Percentiles rank a stretch among this genome's conserved stretches.
Conservation (phyloP, 2,888 invertebrate genomes). For the Protonemura montana region DNA sequence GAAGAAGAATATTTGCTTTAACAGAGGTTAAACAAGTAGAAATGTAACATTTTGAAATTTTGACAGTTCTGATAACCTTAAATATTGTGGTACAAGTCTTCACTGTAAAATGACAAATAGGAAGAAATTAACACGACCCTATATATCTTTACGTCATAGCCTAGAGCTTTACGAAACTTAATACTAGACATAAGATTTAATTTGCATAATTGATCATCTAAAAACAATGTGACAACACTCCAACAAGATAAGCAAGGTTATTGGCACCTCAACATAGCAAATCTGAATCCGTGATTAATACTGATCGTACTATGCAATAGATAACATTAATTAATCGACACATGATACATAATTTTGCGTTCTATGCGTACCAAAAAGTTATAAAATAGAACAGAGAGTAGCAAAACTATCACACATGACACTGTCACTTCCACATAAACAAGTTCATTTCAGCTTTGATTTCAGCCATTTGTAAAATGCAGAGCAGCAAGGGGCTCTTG, state of each 20-base stretch:
- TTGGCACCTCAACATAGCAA: background rate
- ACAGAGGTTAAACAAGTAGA: background rate
- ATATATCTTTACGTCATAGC: background rate
- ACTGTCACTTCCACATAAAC: background rate
- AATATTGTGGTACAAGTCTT: background rate
- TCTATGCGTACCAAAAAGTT: background rate
- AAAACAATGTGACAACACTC: background rate
- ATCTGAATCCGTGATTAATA: background rate
- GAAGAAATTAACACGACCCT: too few species aligned
- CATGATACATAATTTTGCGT: too few species aligned
- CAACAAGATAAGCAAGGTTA: conserved; percentile 12
- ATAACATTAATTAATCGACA: too few species aligned
- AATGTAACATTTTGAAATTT: background rate
- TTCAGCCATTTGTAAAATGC: background rate
- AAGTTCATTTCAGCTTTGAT: background rate
- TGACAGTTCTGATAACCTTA: background rate
- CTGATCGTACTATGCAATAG: too few species aligned
- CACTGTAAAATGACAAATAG: background rate
- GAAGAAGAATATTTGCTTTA: background rate
- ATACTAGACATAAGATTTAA: background rate
- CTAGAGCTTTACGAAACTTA: background rate
- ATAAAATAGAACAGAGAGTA: background rate
- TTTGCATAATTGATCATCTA: background rate
- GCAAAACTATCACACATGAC: background rate
- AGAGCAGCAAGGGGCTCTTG: background rate